Percentiles rank a stretch among this genome's conserved stretches.
These are phyloP conservation scores for Caenorhabditis uteleia DNA, from an alignment of 2,888 invertebrate genomes.

Conservation along the genomic window DNA sequence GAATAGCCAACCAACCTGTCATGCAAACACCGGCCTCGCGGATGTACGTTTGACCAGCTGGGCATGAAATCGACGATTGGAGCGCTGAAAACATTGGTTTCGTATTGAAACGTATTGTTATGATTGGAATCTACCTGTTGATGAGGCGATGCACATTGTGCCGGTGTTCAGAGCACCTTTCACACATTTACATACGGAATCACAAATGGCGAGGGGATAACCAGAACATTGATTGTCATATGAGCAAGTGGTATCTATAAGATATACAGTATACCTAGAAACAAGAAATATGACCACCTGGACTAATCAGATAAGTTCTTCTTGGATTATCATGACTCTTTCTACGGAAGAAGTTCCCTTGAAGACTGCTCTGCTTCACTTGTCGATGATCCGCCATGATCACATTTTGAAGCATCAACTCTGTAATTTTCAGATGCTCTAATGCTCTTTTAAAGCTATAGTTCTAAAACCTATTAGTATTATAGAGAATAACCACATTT, in stretches of 20 bases:
- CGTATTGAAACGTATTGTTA: neutral
- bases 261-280: neutral
- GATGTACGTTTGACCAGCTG: conserved; percentile 66
- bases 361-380: conserved; percentile 19
- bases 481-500: conserved; percentile 13
- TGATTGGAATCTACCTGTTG: conserved; percentile 30
- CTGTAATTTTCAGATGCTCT: conserved; percentile 5
- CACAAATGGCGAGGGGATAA: conserved; percentile 67
- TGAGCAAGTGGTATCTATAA: conserved; percentile 54
- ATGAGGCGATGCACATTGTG: conserved; percentile 60
- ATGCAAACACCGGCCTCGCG: conserved; percentile 69
- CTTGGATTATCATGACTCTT: conserved; percentile 23
- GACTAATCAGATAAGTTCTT: conserved; percentile 22
- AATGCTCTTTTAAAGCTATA: neutral
- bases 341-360: conserved; percentile 31
- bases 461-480: neutral
- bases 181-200: conserved; percentile 66
- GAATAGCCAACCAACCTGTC: conserved; percentile 54
- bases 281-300: conserved; percentile 10
- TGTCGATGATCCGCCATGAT: conserved; percentile 38
- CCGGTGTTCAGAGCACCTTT: conserved; percentile 68
- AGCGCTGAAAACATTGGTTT: conserved; percentile 30
- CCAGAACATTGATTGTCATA: conserved; percentile 67
- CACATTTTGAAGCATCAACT: conserved; percentile 35
- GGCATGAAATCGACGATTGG: conserved; percentile 53